Evolutionary conservation across 2,113 vertebrate species (phyloP).

Genomic region (Macrotus californicus): DNA sequence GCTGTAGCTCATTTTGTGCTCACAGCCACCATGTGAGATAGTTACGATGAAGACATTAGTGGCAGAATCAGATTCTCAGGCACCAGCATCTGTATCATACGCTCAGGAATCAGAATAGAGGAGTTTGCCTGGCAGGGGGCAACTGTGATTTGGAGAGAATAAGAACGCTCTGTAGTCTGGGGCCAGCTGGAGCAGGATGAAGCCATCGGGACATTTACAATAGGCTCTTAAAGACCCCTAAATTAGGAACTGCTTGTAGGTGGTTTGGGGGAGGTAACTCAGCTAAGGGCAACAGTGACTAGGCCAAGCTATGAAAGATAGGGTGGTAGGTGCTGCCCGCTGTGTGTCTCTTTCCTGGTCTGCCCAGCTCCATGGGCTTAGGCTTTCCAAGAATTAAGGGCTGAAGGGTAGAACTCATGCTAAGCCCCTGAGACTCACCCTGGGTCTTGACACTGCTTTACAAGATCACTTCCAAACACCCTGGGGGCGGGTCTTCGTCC

Average conservation of each 20-base stretch:
- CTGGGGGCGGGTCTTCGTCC: background rate
- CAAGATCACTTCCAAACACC: background rate
- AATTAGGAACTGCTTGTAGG: background rate
- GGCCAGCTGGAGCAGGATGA: background rate
- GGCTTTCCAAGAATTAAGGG: background rate
- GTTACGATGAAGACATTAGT: background rate
- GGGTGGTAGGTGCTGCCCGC: fast-evolving
- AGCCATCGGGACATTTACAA: background rate
- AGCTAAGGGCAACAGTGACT: background rate
- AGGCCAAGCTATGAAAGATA: background rate
- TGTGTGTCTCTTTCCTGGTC: background rate
- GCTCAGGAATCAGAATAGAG: background rate
- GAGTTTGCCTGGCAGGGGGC: background rate
- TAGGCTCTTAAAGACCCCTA: background rate
- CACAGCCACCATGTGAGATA: background rate
- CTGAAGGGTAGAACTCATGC: background rate
- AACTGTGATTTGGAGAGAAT: background rate
- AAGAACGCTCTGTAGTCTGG: background rate
- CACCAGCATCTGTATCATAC: fast-evolving
- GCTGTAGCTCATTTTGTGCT: background rate
- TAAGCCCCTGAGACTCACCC: background rate
- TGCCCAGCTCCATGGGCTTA: background rate
- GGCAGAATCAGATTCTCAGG: background rate
- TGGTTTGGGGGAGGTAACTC: background rate
- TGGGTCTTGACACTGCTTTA: background rate